Evolutionary conservation across 2,888 invertebrate species (phyloP), one percentile per base, ranked within the genome.

Genomic region (Sycophila texana): DNA sequence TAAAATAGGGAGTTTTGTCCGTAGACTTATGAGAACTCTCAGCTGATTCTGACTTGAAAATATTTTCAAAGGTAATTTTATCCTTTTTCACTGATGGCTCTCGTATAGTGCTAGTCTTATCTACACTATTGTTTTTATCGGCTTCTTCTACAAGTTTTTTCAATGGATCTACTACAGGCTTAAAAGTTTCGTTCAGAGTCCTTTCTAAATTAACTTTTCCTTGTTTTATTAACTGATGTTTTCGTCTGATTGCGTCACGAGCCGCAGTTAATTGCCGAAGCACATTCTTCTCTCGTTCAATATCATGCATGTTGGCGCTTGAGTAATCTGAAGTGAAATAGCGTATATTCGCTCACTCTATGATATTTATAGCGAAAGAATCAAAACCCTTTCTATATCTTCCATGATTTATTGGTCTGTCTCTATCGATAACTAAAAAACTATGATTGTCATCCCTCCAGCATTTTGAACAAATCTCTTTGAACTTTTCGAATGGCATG

Each of bases 261-360:
- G 51, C 51, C 20, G 49, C n/a, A 3, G 66, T 5, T 47, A 66
- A 47, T 53, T 53, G 22, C 18, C 14, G 26, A 53, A 66, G 66
- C n/a, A 66, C 22, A 51, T 26, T 20, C 22, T 51, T 66, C 22
- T 51, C 66, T 22, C 14, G 66, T 66, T 47, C 18, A 51, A 66
- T 51, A 5, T 66, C 66, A n/a, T 5, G 16, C 66, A 66, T 66
- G 66, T 66, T 66, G 66, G 51, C 26, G 18, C 51, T 51, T 20
- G 1, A 5, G 22, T 51, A 1, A 66, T 22, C 61, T 22, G 16
- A 61, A 61, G 30, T 14, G 20, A 18, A 66, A 66, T 66, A 66
- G n/a, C 20, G n/a, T 22, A 1, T 13, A 66, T 10, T 13, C 20
- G 13, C n/a, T 49, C 49, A 66, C 10, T 66, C 66, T 14, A 66